phyloP scores from a whole-genome alignment of 2,113 vertebrate species.

The Gila orcuttii region DNA sequence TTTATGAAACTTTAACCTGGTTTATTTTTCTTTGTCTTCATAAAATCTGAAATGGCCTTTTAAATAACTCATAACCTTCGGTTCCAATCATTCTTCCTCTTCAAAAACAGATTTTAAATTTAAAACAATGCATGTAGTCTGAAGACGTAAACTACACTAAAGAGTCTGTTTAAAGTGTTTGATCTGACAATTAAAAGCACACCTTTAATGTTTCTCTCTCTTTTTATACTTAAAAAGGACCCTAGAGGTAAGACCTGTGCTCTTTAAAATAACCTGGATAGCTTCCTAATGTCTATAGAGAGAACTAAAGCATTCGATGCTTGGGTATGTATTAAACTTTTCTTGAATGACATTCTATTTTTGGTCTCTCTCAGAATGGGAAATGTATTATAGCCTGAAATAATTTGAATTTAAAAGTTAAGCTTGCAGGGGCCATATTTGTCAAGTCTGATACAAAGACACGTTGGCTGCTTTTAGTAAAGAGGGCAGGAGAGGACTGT shows the following conservation, averaged over 20 bases:
- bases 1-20: slow-evolving; percentile 96
- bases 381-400: slow-evolving; percentile 82
- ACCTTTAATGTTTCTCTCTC: slow-evolving; percentile 84
- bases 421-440: slow-evolving; percentile 86
- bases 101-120: slow-evolving; percentile 79
- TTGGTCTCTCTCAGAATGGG: slow-evolving; percentile 75
- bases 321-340: slow-evolving; percentile 84
- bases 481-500: slow-evolving; percentile 91
- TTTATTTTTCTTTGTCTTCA: slow-evolving; percentile 93
- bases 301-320: slow-evolving; percentile 79
- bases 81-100: slow-evolving; percentile 75
- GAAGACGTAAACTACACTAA: slow-evolving; percentile 78
- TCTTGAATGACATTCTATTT: slow-evolving; percentile 66
- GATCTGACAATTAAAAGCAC: slow-evolving; percentile 78
- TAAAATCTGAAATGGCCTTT: slow-evolving; percentile 82
- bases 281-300: slow-evolving; percentile 84
- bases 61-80: slow-evolving; percentile 74
- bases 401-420: slow-evolving; percentile 93
- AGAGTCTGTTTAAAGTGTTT: slow-evolving; percentile 77
- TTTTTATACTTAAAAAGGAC: slow-evolving; percentile 86
- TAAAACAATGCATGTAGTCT: slow-evolving; percentile 82
- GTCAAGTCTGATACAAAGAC: slow-evolving; percentile 84
- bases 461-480: slow-evolving; percentile 89
- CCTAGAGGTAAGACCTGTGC: slow-evolving; percentile 83
- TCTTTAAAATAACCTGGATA: slow-evolving; percentile 84